These are phyloP conservation scores for Chelon labrosus DNA, from an alignment of 2,797 vertebrate genomes.

Conservation along the genomic window DNA sequence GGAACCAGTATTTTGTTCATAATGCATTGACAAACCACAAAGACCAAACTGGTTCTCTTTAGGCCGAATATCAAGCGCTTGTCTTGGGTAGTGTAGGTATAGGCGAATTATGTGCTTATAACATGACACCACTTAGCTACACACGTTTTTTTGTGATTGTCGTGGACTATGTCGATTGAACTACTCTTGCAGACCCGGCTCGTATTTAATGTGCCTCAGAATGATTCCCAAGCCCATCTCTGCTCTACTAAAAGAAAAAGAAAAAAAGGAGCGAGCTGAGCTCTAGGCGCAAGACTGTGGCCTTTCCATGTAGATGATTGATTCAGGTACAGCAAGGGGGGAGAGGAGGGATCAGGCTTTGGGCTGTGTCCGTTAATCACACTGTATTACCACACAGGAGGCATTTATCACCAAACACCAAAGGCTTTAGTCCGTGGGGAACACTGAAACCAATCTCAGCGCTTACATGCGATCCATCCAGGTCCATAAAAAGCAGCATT, in stretches of 20 bases:
- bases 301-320: slow-evolving; percentile 82
- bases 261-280: slow-evolving; percentile 45
- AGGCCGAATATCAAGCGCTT: no score
- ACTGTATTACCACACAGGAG: slow-evolving; percentile 83
- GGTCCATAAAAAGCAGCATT: slow-evolving; percentile 69
- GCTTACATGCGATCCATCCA: slow-evolving; percentile 82
- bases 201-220: slow-evolving; percentile 49
- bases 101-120: no score
- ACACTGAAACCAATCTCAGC: slow-evolving; percentile 80
- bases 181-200: slow-evolving; percentile 25
- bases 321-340: slow-evolving; percentile 78
- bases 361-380: slow-evolving; percentile 85
- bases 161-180: not conserved
- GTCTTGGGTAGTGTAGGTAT: not conserved
- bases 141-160: not conserved
- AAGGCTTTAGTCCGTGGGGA: slow-evolving; percentile 80
- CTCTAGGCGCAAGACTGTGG: slow-evolving; percentile 67
- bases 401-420: slow-evolving; percentile 85
- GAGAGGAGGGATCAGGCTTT: slow-evolving; percentile 74
- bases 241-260: slow-evolving; percentile 32
- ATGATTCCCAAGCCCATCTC: slow-evolving; percentile 45
- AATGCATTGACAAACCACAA: no score
- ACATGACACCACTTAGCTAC: no score
- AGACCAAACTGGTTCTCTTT: no score
- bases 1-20: no score